Base-by-base conservation (phyloP, 1,140 invertebrate genomes). In the Trichomalopsis sarcophagae region DNA sequence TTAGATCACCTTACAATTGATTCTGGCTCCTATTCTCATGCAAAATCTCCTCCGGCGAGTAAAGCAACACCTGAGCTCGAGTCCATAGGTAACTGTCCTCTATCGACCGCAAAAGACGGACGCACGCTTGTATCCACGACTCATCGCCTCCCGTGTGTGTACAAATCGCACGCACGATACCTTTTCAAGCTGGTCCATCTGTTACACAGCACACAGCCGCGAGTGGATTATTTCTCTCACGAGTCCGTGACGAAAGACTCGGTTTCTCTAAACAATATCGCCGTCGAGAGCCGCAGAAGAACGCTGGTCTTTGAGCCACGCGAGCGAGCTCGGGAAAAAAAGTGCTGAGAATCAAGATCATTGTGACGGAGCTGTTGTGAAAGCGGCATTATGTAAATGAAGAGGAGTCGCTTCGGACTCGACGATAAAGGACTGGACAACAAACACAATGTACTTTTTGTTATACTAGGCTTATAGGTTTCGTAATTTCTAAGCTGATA, bases 211-310 rank as follows among this genome's bases (percentile, higher is more conserved):
- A 23, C 21, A n/a, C 55, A 14, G 69, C 47, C 47, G 40, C 62
- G 30, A 40, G 30, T n/a, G 13, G 27, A 78, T 62, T 36, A 78
- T 62, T 36, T 66, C 40, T 44, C 40, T 44, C 66, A 40, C 21
- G 68, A n/a, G 68, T 71, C 68, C 40, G 23, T 80, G 78, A 69
- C 66, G 66, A 80, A 80, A 62, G 6, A 69, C 23, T 14, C 55
- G 62, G 36, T 71, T 69, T 80, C 62, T 80, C 33, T 36, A 81
- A 81, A 81, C 68, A 81, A 81, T 71, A 50, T 69, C 11, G 36
- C 36, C 55, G 55, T n/a, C 55, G 55, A 62, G 55, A 75, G 36
- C 7, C 23, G 27, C 21, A 74, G 71, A 74, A 36, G 71, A 36
- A 74, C 71, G 36, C 2, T 44, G 55, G n/a, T 0, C 55, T 14